Conservation (phyloP, 1,140 invertebrate species). For the Calliopsis andreniformis region DNA sequence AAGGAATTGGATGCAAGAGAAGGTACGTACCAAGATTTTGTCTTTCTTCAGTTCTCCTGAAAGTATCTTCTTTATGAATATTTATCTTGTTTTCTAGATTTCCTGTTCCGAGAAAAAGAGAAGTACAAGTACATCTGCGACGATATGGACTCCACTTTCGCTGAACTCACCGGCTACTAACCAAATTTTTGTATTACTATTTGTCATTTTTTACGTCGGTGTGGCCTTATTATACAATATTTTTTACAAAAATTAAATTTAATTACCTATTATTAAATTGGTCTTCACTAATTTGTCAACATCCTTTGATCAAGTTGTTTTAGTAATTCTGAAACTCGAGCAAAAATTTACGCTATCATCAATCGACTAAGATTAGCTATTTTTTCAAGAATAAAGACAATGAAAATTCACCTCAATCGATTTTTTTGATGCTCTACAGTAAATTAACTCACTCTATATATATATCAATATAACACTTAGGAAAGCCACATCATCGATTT, state of each 20-base stretch:
- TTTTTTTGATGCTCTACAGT: constrained; percentile 60
- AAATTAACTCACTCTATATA: constrained; percentile 78
- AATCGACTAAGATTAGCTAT: too few relatives aligned
- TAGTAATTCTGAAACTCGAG: constrained; percentile 16
- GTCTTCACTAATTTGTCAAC: background rate
- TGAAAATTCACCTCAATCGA: background rate
- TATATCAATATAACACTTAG: constrained; percentile 74
- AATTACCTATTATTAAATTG: background rate
- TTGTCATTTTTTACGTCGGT: background rate
- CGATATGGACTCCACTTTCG: constrained; percentile 93
- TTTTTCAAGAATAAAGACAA: background rate
- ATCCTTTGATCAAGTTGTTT: too few relatives aligned
- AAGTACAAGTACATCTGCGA: constrained; percentile 87
- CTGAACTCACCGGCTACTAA: constrained; percentile 88
- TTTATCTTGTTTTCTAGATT: constrained; percentile 81
- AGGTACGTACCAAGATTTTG: constrained; percentile 81
- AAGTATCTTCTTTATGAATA: background rate
- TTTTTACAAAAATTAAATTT: constrained; percentile 23
- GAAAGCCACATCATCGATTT: constrained; percentile 68
- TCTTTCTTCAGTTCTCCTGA: background rate
- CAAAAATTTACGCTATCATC: too few relatives aligned
- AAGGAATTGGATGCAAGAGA: constrained; percentile 93
- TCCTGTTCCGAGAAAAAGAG: constrained; percentile 89
- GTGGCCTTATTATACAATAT: constrained; percentile 10
- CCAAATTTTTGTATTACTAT: background rate